These are phyloP conservation scores for Mastomys coucha DNA, from an alignment of 2,113 vertebrate genomes.

Conservation along the genomic window DNA sequence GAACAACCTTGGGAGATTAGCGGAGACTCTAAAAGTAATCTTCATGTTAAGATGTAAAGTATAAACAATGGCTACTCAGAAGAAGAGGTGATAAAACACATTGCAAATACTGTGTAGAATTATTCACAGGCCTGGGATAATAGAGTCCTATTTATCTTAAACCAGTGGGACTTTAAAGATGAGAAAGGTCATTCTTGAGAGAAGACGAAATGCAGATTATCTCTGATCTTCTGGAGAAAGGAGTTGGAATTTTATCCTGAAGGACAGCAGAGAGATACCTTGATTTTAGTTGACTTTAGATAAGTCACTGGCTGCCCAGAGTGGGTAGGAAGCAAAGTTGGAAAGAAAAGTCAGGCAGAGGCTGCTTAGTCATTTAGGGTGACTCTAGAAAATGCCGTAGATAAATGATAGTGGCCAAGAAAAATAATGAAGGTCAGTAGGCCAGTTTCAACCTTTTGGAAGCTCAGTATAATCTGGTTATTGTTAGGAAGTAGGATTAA, in stretches of 20 bases:
- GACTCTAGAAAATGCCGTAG: background rate
- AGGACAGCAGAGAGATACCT: background rate
- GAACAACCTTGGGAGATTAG: background rate
- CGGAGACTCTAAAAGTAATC: background rate
- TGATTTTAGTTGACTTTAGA: slow-evolving; percentile 20
- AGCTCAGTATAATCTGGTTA: background rate
- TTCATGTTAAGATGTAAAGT: background rate
- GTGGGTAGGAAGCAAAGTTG: background rate
- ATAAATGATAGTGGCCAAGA: background rate
- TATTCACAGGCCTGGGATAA: background rate
- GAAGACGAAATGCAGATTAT: background rate
- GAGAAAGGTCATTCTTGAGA: background rate
- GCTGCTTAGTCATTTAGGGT: background rate
- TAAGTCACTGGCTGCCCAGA: background rate
- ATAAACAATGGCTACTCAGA: background rate
- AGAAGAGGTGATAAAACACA: background rate
- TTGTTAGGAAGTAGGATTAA: background rate
- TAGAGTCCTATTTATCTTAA: background rate
- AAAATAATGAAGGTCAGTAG: background rate
- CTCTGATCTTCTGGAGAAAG: background rate
- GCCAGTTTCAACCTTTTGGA: background rate
- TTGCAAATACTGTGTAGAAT: background rate
- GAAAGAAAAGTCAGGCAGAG: background rate
- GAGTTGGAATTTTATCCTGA: background rate
- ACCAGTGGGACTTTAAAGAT: background rate